phyloP scores from a whole-genome alignment of 2,113 vertebrate genomes.

The Anhinga anhinga region DNA sequence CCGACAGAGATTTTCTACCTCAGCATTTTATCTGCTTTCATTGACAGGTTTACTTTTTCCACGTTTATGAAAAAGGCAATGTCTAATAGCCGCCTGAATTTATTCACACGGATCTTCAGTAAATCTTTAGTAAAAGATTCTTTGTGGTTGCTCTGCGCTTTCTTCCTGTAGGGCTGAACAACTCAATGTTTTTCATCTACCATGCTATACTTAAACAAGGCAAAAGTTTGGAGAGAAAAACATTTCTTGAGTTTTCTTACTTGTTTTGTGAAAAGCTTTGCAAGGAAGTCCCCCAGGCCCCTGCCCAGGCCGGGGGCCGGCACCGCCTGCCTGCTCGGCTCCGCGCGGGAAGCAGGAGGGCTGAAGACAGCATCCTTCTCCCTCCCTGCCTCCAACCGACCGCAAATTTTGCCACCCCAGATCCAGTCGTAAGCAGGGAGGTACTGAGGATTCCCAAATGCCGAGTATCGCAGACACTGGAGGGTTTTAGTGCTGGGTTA shows the following conservation, averaged over 20 bases:
- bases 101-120: background rate
- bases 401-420: background rate
- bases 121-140: background rate
- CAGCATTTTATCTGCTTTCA: background rate
- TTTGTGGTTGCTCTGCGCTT: background rate
- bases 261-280: background rate
- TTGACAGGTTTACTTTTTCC: background rate
- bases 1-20: background rate
- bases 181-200: background rate
- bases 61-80: background rate
- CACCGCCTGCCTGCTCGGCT: rapidly evolving
- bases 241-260: background rate
- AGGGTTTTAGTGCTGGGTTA: background rate
- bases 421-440: background rate
- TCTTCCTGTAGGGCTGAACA: background rate
- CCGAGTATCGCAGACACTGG: background rate
- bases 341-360: background rate
- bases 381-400: no score
- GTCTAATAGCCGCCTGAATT: background rate
- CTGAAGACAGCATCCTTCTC: background rate
- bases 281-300: background rate
- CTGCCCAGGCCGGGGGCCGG: background rate
- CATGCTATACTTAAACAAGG: background rate
- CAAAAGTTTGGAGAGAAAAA: background rate
- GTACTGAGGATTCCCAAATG: no score